Evolutionary conservation across 1,140 invertebrate species (phyloP).

Genomic region (Eupeodes corollae): DNA sequence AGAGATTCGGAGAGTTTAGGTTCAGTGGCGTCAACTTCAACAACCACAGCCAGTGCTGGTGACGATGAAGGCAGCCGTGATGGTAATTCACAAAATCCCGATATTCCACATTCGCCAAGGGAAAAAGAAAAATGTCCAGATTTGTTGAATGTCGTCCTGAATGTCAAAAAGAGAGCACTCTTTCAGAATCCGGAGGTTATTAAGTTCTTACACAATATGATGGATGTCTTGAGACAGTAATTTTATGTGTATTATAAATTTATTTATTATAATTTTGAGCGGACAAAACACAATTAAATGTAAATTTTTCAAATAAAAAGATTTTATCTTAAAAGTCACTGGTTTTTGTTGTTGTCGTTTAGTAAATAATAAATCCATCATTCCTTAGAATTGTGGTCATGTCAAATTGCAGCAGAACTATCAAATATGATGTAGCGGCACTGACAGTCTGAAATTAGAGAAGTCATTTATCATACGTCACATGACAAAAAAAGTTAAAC

Average conservation of each 20-base stretch:
- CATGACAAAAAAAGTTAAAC: too few relatives aligned
- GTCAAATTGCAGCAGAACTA: constrained; percentile 36
- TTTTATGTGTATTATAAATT: not conserved
- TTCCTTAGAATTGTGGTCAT: constrained; percentile 29
- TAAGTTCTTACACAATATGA: constrained; percentile 20
- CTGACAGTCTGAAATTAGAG: constrained; percentile 27
- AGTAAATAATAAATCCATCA: constrained; percentile 23
- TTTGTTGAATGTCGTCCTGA: constrained; percentile 27
- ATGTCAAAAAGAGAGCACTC: constrained; percentile 22
- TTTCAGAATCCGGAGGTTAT: constrained; percentile 29
- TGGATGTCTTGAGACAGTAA: constrained; percentile 15
- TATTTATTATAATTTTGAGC: too few relatives aligned
- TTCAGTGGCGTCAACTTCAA: not conserved
- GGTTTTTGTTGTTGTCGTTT: too few relatives aligned
- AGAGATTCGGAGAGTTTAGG: constrained; percentile 8
- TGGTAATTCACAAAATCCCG: too few relatives aligned
- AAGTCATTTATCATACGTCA: too few relatives aligned
- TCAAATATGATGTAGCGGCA: constrained; percentile 35
- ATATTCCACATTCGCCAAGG: constrained; percentile 2
- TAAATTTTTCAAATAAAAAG: too few relatives aligned
- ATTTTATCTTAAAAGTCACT: too few relatives aligned
- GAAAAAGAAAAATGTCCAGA: constrained; percentile 28
- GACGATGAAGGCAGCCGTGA: too few relatives aligned
- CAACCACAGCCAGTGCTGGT: too few relatives aligned
- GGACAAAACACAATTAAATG: too few relatives aligned